Percentiles rank a stretch among this genome's conserved stretches.
Conservation (phyloP, 2,113 vertebrate genomes). For the Chiloscyllium plagiosum region DNA sequence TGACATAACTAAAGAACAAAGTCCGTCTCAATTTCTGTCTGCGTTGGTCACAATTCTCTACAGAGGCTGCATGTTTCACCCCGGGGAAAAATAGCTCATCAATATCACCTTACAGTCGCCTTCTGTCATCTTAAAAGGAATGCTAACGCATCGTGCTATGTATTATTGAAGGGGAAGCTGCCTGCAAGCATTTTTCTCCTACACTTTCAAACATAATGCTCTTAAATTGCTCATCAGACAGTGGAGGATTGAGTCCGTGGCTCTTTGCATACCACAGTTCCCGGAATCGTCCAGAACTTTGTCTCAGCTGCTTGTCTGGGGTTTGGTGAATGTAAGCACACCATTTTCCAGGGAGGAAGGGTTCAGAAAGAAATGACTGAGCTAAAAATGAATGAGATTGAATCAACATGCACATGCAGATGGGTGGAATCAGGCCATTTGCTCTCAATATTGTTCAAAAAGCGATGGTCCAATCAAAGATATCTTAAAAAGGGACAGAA, state of each 20-base stretch:
- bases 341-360: not conserved
- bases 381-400: not conserved
- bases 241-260: not conserved
- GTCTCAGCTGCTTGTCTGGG: not conserved
- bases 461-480: not conserved
- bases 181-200: slow-evolving; percentile 23
- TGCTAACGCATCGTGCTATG: not conserved
- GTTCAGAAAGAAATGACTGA: not conserved
- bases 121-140: slow-evolving; percentile 37
- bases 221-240: slow-evolving; percentile 35
- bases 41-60: slow-evolving; percentile 30
- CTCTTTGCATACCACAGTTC: not conserved
- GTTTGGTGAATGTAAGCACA: not conserved
- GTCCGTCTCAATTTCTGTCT: slow-evolving; percentile 9
- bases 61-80: slow-evolving; percentile 28
- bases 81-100: slow-evolving; percentile 20
- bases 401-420: not conserved
- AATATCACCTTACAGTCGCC: slow-evolving; percentile 30
- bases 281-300: not conserved
- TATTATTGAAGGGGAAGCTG: slow-evolving; percentile 25
- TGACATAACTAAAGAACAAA: slow-evolving; percentile 11
- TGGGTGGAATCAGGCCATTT: not conserved
- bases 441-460: not conserved
- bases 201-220: slow-evolving; percentile 21
- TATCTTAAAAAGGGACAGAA: not conserved